These are phyloP conservation scores for Lophotis ruficrista DNA, from an alignment of 2,113 vertebrate genomes.

Conservation along the genomic window DNA sequence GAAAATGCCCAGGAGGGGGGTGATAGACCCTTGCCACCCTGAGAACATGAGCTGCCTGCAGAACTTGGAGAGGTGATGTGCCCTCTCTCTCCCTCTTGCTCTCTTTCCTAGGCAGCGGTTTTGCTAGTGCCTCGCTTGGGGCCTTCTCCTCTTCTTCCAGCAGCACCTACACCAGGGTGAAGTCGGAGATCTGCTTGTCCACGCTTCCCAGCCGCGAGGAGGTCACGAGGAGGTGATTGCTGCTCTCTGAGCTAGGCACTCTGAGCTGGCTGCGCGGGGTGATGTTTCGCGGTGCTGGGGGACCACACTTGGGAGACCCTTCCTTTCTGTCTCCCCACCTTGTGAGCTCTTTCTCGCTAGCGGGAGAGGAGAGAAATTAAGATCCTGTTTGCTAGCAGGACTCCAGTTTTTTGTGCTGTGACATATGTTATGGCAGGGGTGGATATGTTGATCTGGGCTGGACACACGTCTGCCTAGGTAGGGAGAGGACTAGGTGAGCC, in stretches of 20 bases:
- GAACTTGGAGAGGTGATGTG: not conserved
- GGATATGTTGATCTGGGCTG: not conserved
- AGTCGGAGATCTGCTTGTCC: slow-evolving; percentile 64
- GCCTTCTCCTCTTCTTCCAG: slow-evolving; percentile 63
- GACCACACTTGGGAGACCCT: rapidly evolving
- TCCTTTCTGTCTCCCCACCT: not conserved
- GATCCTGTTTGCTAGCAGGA: not conserved
- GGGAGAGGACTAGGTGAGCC: not conserved
- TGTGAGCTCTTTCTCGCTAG: not conserved
- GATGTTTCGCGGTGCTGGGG: not conserved
- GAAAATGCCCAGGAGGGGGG: not conserved
- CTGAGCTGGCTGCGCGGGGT: not conserved
- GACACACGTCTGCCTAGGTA: not conserved
- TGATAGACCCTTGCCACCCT: not conserved
- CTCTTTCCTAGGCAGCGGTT: slow-evolving; percentile 52
- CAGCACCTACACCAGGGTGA: slow-evolving; percentile 48
- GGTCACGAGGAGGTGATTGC: slow-evolving; percentile 54
- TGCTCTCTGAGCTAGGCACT: not conserved
- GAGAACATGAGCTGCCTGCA: not conserved
- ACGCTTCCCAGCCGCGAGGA: not conserved
- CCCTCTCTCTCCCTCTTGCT: not conserved
- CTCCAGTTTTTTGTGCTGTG: not conserved
- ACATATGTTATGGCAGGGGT: not conserved
- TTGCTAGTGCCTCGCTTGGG: slow-evolving; percentile 18
- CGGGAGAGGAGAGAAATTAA: not conserved